phyloP scores from a whole-genome alignment of 2,888 invertebrate species.

The Ichneumoninae sp. region DNA sequence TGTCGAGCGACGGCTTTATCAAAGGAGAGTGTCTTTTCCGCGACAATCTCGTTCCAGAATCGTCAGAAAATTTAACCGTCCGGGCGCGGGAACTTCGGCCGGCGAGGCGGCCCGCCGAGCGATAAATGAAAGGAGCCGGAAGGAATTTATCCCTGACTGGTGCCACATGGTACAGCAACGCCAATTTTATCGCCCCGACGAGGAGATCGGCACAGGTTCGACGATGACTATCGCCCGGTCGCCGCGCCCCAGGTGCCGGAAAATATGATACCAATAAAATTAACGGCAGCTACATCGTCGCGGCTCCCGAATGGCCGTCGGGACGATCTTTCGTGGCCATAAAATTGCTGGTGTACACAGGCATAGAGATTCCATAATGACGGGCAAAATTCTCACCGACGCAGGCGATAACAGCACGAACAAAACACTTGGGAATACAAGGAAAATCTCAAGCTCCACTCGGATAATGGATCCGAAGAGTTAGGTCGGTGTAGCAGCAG shows the following conservation, averaged over 20 bases:
- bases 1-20: conserved; percentile 23
- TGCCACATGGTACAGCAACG: conserved; percentile 40
- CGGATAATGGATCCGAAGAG: neutral
- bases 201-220: conserved; percentile 64
- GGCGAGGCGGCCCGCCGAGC: conserved; percentile 52
- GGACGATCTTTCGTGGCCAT: conserved; percentile 34
- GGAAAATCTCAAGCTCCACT: neutral
- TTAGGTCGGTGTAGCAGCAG: neutral
- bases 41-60: conserved; percentile 15
- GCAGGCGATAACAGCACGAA: neutral
- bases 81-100: conserved; percentile 3
- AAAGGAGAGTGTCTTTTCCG: conserved; percentile 10
- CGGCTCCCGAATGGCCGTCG: conserved; percentile 41
- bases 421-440: neutral
- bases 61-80: neutral
- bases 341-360: conserved; percentile 12
- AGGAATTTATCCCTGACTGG: conserved; percentile 71
- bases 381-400: neutral
- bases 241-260: conserved; percentile 75
- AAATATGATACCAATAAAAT: conserved; percentile 78
- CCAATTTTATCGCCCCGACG: conserved; percentile 55
- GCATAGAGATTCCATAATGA: conserved; percentile 5
- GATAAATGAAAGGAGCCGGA: conserved; percentile 73
- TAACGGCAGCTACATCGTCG: conserved; percentile 73
- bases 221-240: conserved; percentile 64